These are phyloP conservation scores for Meteorus colon DNA, from an alignment of 2,888 invertebrate genomes.

Conservation along the genomic window DNA sequence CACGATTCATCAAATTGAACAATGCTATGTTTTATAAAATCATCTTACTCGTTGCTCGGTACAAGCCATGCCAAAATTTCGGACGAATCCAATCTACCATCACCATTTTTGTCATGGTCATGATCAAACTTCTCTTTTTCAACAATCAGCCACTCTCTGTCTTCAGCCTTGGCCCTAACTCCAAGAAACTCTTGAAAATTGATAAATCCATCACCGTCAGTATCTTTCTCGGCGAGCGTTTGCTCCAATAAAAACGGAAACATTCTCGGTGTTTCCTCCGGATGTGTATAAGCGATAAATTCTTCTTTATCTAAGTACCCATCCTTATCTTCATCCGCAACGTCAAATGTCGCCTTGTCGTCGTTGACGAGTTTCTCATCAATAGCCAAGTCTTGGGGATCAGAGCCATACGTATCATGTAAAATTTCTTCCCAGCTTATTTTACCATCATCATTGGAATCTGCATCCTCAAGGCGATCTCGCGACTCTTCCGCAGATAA, in stretches of 20 bases:
- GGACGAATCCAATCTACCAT: conserved; percentile 84
- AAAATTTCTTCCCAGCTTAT: conserved; percentile 94
- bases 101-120: conserved; percentile 88
- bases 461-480: conserved; percentile 90
- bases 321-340: conserved; percentile 90
- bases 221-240: conserved; percentile 90
- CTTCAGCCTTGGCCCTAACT: conserved; percentile 79
- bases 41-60: conserved; percentile 89
- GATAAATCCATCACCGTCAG: conserved; percentile 87
- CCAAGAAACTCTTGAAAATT: conserved; percentile 90
- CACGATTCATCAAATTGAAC: not conserved
- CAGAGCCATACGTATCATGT: conserved; percentile 89
- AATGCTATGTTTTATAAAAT: conserved; percentile 8
- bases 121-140: conserved; percentile 90
- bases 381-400: conserved; percentile 75
- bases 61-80: conserved; percentile 94
- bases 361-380: conserved; percentile 80
- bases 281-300: conserved; percentile 92
- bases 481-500: conserved; percentile 90
- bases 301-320: conserved; percentile 84
- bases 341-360: conserved; percentile 89
- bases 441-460: conserved; percentile 85
- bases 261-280: conserved; percentile 95
- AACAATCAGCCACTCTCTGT: conserved; percentile 82
- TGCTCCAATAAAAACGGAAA: conserved; percentile 85